Percentiles rank a stretch among this genome's conserved stretches.
phyloP scores from a whole-genome alignment of 1,140 invertebrate species.

The Drosophila kurseongensis region DNA sequence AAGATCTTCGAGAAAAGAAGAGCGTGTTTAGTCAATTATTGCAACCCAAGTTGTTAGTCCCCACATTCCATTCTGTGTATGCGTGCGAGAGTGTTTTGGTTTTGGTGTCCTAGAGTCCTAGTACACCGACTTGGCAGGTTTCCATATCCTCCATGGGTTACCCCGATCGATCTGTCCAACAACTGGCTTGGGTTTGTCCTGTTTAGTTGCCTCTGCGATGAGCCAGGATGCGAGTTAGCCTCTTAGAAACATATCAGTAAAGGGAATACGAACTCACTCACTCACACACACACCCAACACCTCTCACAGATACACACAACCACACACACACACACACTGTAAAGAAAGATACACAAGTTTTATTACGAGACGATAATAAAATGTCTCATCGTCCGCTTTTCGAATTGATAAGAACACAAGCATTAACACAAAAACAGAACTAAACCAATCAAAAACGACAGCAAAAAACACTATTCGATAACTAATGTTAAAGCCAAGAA shows the following conservation, averaged over 20 bases:
- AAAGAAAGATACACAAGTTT: slow-evolving; percentile 65
- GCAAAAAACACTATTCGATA: slow-evolving; percentile 33
- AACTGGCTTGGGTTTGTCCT: slow-evolving; percentile 29
- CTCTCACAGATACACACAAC: slow-evolving; percentile 13
- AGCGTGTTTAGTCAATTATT: slow-evolving; percentile 42
- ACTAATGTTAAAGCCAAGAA: slow-evolving; percentile 45
- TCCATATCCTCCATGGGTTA: slow-evolving; percentile 20
- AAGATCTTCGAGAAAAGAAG: slow-evolving; percentile 2
- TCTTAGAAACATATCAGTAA: slow-evolving; percentile 82
- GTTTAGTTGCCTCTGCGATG: slow-evolving; percentile 41
- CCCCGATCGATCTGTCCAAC: slow-evolving; percentile 33
- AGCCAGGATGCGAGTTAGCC: slow-evolving; percentile 78
- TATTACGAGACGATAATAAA: slow-evolving; percentile 69
- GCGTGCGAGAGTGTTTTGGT: slow-evolving; percentile 24
- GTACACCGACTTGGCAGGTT: background rate
- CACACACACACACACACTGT: slow-evolving; percentile 56
- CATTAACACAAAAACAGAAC: slow-evolving; percentile 6
- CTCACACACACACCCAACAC: slow-evolving; percentile 15
- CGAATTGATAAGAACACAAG: slow-evolving; percentile 52
- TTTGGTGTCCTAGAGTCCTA: slow-evolving; percentile 9
- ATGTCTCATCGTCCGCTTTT: slow-evolving; percentile 77
- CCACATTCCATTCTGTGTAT: slow-evolving; percentile 44
- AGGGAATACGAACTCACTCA: slow-evolving; percentile 61
- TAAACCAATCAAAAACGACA: slow-evolving; percentile 19
- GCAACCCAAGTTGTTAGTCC: slow-evolving; percentile 36